A percentile compares a stretch with the other conserved stretches of the same genome.
Evolutionary conservation across 1,140 invertebrate genomes (phyloP).

Genomic region (Lordiphosa clarofinis): DNA sequence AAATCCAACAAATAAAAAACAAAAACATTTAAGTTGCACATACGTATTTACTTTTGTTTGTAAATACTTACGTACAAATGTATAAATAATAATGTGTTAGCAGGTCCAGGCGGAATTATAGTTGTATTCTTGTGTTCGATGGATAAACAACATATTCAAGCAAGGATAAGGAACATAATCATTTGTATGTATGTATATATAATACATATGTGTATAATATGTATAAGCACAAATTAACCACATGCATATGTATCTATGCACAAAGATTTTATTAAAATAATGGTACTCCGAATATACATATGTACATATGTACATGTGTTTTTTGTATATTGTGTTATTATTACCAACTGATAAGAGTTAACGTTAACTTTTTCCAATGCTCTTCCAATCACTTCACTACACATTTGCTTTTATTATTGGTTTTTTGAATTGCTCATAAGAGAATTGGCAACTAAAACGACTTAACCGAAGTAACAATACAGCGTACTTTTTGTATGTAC

Average conservation of each 20-base stretch:
- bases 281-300: too few relatives aligned
- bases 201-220: conserved; percentile 2
- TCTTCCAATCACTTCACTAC: neutral
- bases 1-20: neutral
- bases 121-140: too few relatives aligned
- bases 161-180: too few relatives aligned
- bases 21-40: conserved; percentile 1
- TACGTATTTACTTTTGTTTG: conserved; percentile 1
- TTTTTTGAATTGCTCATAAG: conserved; percentile 4
- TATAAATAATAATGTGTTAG: too few relatives aligned
- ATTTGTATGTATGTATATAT: conserved; percentile 5
- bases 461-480: conserved; percentile 1
- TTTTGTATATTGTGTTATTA: neutral
- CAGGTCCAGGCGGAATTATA: too few relatives aligned
- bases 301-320: neutral
- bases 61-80: too few relatives aligned
- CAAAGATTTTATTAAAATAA: neutral
- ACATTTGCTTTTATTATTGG: conserved; percentile 1
- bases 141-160: too few relatives aligned
- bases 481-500: neutral
- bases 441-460: conserved; percentile 4
- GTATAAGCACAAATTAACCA: neutral
- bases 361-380: conserved; percentile 1
- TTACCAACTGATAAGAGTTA: neutral
- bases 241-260: conserved; percentile 10